Conservation (phyloP, 2,888 invertebrate species). For the Sesia bembeciformis region DNA sequence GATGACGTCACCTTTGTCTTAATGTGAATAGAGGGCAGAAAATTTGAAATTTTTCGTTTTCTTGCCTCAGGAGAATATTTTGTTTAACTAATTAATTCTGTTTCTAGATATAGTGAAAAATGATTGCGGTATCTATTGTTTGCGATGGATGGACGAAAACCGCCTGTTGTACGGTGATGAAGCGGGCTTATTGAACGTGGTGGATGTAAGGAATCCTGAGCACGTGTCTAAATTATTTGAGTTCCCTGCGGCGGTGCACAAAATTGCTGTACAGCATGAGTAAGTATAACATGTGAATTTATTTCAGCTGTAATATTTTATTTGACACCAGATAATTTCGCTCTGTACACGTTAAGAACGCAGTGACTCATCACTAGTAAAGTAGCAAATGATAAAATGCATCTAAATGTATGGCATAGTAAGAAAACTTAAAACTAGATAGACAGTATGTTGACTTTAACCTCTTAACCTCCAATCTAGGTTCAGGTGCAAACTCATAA, state of each 20-base stretch:
- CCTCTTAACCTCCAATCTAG: no score
- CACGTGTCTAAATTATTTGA: constrained; percentile 25
- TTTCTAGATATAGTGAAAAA: constrained; percentile 47
- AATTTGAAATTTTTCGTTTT: no score
- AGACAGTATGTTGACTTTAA: no score
- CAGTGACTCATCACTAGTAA: no score
- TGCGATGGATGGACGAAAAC: constrained; percentile 57
- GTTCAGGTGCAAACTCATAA: no score
- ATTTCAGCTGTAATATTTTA: background rate
- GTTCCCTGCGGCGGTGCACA: constrained; percentile 55
- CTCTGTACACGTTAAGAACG: no score
- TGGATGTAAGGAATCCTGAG: constrained; percentile 46
- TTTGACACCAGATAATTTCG: background rate
- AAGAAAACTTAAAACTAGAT: background rate
- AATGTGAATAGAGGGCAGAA: no score
- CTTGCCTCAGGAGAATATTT: no score
- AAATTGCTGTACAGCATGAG: constrained; percentile 22
- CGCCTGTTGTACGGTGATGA: constrained; percentile 57
- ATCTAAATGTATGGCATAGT: no score
- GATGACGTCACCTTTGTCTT: no score
- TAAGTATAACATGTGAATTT: background rate
- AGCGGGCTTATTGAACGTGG: constrained; percentile 41
- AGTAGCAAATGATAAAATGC: no score
- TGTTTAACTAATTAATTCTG: background rate
- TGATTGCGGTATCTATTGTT: constrained; percentile 49